Conservation (phyloP, 2,113 vertebrate species). For the Forbesichthys agassizii region DNA sequence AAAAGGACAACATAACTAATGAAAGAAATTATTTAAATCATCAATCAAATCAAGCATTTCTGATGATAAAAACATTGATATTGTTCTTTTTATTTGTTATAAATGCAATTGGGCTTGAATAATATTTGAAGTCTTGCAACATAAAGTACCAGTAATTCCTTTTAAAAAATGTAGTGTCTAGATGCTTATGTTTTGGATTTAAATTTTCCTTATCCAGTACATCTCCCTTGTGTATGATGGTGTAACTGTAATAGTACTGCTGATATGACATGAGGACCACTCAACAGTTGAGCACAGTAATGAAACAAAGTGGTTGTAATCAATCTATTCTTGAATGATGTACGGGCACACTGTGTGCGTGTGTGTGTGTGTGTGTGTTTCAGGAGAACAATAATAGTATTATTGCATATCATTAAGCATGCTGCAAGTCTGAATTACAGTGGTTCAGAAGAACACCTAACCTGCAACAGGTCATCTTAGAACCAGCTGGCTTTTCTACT, state of each 20-base stretch:
- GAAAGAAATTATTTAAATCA: too few species aligned
- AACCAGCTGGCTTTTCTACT: neutral
- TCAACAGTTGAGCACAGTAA: slow-evolving; percentile 42
- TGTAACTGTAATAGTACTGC: slow-evolving; percentile 26
- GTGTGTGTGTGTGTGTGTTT: slow-evolving; percentile 18
- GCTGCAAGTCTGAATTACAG: neutral
- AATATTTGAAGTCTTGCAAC: too few species aligned
- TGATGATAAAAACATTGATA: too few species aligned
- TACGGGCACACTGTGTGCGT: slow-evolving; percentile 12
- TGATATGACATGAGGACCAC: slow-evolving; percentile 30
- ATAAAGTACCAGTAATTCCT: too few species aligned
- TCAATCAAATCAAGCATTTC: too few species aligned
- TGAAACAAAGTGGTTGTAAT: slow-evolving; percentile 36
- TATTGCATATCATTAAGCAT: slow-evolving; percentile 25
- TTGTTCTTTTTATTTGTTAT: too few species aligned
- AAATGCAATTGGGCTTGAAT: too few species aligned
- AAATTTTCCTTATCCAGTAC: neutral
- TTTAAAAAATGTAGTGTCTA: neutral
- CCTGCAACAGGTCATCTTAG: neutral
- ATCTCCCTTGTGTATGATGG: neutral
- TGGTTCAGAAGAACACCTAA: neutral
- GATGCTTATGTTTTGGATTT: neutral
- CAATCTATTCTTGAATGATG: slow-evolving; percentile 40
- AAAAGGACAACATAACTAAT: too few species aligned
- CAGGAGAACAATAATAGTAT: slow-evolving; percentile 14